Conservation (phyloP, 2,797 vertebrate species). For the Cuniculus paca region DNA sequence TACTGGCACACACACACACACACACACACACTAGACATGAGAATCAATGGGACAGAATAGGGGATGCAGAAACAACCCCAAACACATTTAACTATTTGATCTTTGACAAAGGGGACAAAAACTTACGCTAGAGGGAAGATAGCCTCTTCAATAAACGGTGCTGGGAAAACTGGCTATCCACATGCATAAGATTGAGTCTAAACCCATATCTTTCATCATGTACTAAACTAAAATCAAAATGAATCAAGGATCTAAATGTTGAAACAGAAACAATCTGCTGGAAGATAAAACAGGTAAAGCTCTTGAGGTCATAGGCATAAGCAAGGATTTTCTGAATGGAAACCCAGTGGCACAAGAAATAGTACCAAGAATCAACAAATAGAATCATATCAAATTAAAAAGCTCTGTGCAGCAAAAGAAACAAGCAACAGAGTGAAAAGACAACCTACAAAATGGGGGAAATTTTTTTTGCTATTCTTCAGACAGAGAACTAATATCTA, state of each 20-base stretch:
- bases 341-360: not conserved
- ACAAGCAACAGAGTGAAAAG: not conserved
- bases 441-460: not conserved
- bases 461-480: not conserved
- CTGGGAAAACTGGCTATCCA: not conserved
- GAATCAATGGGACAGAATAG: not conserved
- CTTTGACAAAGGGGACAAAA: not conserved
- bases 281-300: not conserved
- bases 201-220: not conserved
- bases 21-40: not conserved
- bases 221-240: not conserved
- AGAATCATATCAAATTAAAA: not conserved
- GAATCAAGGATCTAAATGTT: not conserved
- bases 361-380: not conserved
- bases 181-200: not conserved
- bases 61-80: not conserved
- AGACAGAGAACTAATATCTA: not conserved
- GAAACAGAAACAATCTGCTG: not conserved
- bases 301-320: not conserved
- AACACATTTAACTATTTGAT: not conserved
- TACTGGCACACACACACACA: not conserved
- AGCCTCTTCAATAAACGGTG: not conserved
- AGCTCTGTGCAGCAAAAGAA: not conserved
- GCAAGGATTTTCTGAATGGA: not conserved
- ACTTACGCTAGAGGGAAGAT: not conserved